Evolutionary conservation across 2,797 vertebrate genomes (phyloP).

Genomic region (Sebastes matsubarae): DNA sequence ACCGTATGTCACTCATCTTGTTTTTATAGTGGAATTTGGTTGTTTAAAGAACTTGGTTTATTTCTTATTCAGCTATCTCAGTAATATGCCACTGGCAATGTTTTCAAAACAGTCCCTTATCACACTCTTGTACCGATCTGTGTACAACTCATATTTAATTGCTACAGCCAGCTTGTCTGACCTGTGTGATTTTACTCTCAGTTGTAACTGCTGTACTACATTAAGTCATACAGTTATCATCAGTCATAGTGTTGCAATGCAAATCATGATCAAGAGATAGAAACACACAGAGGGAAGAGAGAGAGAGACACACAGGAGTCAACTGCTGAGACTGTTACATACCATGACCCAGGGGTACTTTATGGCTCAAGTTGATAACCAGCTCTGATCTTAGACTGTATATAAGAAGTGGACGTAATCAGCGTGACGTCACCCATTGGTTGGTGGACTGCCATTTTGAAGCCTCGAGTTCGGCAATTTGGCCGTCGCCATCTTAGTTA

Average conservation of each 20-base stretch:
- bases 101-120: slow-evolving; percentile 33
- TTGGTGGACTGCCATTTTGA: too few relatives aligned
- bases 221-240: neutral
- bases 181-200: slow-evolving; percentile 10
- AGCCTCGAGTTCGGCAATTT: too few relatives aligned
- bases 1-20: slow-evolving; percentile 37
- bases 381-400: too few relatives aligned
- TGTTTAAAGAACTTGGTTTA: slow-evolving; percentile 42
- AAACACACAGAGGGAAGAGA: neutral
- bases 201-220: neutral
- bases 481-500: too few relatives aligned
- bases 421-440: too few relatives aligned
- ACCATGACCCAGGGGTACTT: neutral
- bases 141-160: slow-evolving; percentile 7
- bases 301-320: neutral
- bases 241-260: neutral
- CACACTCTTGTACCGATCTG: neutral
- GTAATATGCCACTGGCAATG: slow-evolving; percentile 32
- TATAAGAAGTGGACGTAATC: too few relatives aligned
- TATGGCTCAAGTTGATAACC: too few relatives aligned
- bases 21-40: slow-evolving; percentile 34
- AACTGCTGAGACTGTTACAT: neutral
- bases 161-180: neutral
- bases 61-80: slow-evolving; percentile 31
- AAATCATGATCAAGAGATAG: slow-evolving; percentile 11